Conservation (phyloP, 2,888 invertebrate genomes). For the Allygus modestus region DNA sequence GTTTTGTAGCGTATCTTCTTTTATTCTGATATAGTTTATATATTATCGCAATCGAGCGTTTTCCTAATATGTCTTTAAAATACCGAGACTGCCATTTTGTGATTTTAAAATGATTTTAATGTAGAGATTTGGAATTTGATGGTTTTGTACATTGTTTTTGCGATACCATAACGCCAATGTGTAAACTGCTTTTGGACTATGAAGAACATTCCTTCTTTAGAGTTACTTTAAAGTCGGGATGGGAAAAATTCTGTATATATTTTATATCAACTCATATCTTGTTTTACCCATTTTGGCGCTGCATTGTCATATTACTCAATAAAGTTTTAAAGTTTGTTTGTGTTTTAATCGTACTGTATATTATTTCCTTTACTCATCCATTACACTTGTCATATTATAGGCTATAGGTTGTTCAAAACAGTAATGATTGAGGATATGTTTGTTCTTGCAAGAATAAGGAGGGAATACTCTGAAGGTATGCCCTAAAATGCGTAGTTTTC, state of each 20-base stretch:
- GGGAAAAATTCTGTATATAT: neutral
- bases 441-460: too few relatives aligned
- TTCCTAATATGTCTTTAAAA: neutral
- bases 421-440: too few relatives aligned
- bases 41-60: neutral
- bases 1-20: neutral
- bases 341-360: too few relatives aligned
- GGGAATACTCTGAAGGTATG: too few relatives aligned
- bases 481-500: too few relatives aligned
- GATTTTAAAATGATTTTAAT: constrained; percentile 9
- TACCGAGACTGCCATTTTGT: neutral
- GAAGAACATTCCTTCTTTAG: too few relatives aligned
- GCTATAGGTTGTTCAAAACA: too few relatives aligned
- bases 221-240: too few relatives aligned
- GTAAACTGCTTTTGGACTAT: too few relatives aligned
- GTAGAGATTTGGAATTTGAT: neutral
- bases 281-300: neutral
- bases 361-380: too few relatives aligned
- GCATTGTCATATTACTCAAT: neutral
- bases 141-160: neutral
- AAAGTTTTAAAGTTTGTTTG: neutral
- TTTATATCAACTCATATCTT: neutral
- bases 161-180: too few relatives aligned
- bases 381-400: too few relatives aligned
- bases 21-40: neutral